phyloP scores from a whole-genome alignment of 2,113 vertebrate species.

The Dolichallabes microphthalmus region DNA sequence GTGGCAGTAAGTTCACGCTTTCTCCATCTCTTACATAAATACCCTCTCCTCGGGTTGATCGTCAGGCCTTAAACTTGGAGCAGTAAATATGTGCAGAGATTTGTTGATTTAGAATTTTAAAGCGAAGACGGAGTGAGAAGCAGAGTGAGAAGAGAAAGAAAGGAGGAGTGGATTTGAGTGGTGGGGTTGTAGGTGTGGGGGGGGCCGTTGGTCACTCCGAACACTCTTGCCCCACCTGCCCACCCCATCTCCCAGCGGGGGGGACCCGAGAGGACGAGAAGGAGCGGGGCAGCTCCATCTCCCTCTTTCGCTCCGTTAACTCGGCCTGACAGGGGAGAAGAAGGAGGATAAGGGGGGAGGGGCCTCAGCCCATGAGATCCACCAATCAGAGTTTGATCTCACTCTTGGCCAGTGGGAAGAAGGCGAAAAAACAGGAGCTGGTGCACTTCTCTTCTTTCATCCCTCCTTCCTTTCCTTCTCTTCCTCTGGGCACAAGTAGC shows the following conservation, averaged over 20 bases:
- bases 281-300: constrained; percentile 45
- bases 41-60: background rate
- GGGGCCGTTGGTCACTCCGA: constrained; percentile 40
- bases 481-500: constrained; percentile 48
- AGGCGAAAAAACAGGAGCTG: constrained; percentile 39
- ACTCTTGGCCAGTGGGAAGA: constrained; percentile 48
- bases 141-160: background rate
- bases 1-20: constrained; percentile 37
- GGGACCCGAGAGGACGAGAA: constrained; percentile 42
- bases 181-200: background rate
- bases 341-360: constrained; percentile 37
- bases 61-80: background rate
- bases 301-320: constrained; percentile 57
- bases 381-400: constrained; percentile 34
- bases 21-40: background rate
- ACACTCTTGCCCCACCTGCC: constrained; percentile 51
- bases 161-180: constrained; percentile 1
- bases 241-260: constrained; percentile 50
- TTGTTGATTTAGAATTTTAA: constrained; percentile 4
- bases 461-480: constrained; percentile 46
- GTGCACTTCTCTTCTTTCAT: constrained; percentile 50
- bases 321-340: constrained; percentile 52
- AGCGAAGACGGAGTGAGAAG: background rate
- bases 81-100: background rate
- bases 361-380: constrained; percentile 28